A percentile compares a stretch with the other conserved stretches of the same genome.
phyloP scores from a whole-genome alignment of 2,113 vertebrate genomes.

The Pterocles orientalis region DNA sequence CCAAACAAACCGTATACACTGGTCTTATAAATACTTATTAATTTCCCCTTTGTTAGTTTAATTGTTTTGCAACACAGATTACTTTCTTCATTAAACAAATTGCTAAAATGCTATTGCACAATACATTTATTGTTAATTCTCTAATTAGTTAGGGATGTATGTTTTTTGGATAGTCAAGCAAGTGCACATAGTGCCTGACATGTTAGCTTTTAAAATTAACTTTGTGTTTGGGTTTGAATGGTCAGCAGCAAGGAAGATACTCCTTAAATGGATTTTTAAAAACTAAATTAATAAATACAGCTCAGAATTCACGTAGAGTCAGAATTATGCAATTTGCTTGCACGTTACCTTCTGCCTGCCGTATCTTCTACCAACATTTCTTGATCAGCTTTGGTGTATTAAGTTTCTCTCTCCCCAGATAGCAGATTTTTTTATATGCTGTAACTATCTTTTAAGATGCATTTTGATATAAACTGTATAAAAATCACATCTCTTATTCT shows the following conservation, averaged over 20 bases:
- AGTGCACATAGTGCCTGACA: neutral
- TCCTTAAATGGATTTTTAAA: neutral
- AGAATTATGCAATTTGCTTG: neutral
- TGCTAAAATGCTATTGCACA: constrained; percentile 17
- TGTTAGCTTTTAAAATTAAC: constrained; percentile 15
- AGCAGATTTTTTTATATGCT: neutral
- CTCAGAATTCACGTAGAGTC: neutral
- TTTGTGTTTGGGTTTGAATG: neutral
- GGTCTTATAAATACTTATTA: constrained; percentile 44
- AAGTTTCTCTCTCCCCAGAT: neutral
- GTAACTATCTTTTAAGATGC: neutral
- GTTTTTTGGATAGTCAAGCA: neutral
- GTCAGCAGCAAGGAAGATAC: neutral
- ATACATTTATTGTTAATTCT: constrained; percentile 26
- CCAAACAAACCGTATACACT: neutral
- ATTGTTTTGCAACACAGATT: constrained; percentile 35
- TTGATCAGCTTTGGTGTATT: neutral
- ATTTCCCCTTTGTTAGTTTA: constrained; percentile 33
- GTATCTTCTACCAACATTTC: neutral
- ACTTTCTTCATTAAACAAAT: constrained; percentile 51
- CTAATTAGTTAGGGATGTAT: constrained; percentile 7
- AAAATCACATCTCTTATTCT: neutral
- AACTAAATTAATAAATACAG: neutral
- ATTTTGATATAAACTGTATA: neutral
- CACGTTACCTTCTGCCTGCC: neutral